Percentiles rank a stretch among this genome's conserved stretches.
These are phyloP conservation scores for Diarsia brunnea DNA, from an alignment of 2,888 invertebrate genomes.

Conservation along the genomic window DNA sequence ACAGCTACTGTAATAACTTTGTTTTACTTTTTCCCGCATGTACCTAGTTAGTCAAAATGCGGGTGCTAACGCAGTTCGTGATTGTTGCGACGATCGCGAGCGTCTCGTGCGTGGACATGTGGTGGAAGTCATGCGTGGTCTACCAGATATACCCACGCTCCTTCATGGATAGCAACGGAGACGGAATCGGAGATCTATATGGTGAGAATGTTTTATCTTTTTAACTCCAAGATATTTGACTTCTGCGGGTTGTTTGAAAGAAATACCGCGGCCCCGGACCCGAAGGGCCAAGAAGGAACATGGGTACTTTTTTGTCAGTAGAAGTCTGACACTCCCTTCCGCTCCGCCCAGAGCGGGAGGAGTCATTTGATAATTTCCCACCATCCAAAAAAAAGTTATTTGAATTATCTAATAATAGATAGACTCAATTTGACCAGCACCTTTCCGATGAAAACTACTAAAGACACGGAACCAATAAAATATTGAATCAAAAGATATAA, in stretches of 20 bases:
- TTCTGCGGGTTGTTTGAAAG: no score
- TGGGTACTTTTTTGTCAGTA: no score
- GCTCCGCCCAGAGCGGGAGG: no score
- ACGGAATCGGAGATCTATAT: conserved; percentile 94
- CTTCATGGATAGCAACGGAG: conserved; percentile 93
- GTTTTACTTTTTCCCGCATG: not conserved
- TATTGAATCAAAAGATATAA: not conserved
- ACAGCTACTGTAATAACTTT: not conserved
- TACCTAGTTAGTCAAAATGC: conserved; percentile 41
- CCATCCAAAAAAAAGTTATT: no score
- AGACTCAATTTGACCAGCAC: not conserved
- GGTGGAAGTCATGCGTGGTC: conserved; percentile 94
- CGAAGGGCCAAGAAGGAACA: no score
- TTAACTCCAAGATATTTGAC: no score
- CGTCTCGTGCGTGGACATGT: conserved; percentile 74
- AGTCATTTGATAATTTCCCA: no score
- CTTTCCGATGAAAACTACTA: not conserved
- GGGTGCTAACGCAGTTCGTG: conserved; percentile 31
- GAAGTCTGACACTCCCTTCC: no score
- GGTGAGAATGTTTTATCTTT: conserved; percentile 84
- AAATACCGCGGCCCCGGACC: no score
- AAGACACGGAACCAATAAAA: not conserved
- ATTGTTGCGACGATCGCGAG: conserved; percentile 24
- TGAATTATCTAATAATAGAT: no score
- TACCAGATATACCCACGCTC: conserved; percentile 95